Evolutionary conservation across 2,797 vertebrate species (phyloP), one percentile per base, ranked within the genome.

Genomic region (Meriones psammophilus): DNA sequence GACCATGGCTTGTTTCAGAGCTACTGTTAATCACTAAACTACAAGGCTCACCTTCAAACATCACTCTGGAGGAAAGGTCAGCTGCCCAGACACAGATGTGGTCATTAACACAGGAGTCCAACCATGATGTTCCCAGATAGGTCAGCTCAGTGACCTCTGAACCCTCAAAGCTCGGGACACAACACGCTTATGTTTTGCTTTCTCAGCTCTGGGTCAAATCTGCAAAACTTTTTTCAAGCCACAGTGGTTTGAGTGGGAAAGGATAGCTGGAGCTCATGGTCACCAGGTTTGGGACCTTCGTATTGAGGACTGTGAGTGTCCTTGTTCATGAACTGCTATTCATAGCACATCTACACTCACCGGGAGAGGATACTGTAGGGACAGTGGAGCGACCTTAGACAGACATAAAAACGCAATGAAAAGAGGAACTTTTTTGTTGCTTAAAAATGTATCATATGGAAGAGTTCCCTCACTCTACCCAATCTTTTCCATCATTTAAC

Each of bases 21-120:
- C 69, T 83, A 90, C 89, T 97, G 81, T 88, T 92, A 79, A 94
- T 97, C 94, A 69, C 56, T 77, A 89, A 88, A 94, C 92, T 95
- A 76, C 69, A 96, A 93, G 96, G 90, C 92, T 87, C 20, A 92
- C 84, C 95, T 97, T 98, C 93, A 97, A 97, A 97, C 92, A 66
- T 39, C 81, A 94, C 74, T 90, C 91, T 95, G 88, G 60, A 88
- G 71, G 66, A 93, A 96, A 97, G 92, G 93, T 97, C 78, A 90
- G 74, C 64, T 83, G 56, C 46, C 93, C 92, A 92, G 90, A 84
- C 88, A 93, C 95, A 96, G 74, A 69, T 39, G 91, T 33, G 73
- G 84, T 62, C 76, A 86, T 92, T 91, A 94, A 64, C 30, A 84
- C 90, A 97, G 87, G 83, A 97, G 97, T 74, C 60, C 66, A 46